phyloP scores from a whole-genome alignment of 23 tunicate species.

The Ascidia mentula region DNA sequence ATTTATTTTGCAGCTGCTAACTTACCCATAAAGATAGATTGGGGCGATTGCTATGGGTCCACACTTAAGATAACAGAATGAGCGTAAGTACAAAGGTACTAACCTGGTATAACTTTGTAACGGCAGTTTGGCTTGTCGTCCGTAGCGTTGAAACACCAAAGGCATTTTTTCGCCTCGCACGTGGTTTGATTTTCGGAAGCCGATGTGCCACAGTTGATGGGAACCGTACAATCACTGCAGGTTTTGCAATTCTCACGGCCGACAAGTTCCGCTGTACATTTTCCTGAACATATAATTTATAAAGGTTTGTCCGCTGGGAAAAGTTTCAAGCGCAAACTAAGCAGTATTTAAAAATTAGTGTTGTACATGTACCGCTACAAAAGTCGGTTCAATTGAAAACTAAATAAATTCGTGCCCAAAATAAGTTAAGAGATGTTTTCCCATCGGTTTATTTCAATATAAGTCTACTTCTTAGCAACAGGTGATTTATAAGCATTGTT shows the following conservation, averaged over 20 bases:
- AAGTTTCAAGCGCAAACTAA: too few species aligned
- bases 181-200: constrained; percentile 28
- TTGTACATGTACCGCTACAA: too few species aligned
- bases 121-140: constrained; percentile 29
- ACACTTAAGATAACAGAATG: background rate
- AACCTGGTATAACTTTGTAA: constrained; percentile 25
- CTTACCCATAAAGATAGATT: too few species aligned
- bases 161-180: constrained; percentile 40
- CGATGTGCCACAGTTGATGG: constrained; percentile 23
- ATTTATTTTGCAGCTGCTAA: too few species aligned
- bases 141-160: constrained; percentile 39
- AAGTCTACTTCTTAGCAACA: too few species aligned
- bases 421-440: too few species aligned
- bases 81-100: background rate
- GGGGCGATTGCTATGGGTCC: too few species aligned
- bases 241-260: constrained; percentile 19
- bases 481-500: too few species aligned
- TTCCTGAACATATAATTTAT: constrained; percentile 6
- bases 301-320: background rate
- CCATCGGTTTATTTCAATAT: too few species aligned
- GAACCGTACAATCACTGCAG: constrained; percentile 7
- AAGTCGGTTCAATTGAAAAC: too few species aligned
- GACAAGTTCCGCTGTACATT: constrained; percentile 19
- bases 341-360: too few species aligned
- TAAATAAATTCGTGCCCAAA: too few species aligned